Conservation (phyloP, 2,113 vertebrate species). For the Heloderma charlesbogerti region DNA sequence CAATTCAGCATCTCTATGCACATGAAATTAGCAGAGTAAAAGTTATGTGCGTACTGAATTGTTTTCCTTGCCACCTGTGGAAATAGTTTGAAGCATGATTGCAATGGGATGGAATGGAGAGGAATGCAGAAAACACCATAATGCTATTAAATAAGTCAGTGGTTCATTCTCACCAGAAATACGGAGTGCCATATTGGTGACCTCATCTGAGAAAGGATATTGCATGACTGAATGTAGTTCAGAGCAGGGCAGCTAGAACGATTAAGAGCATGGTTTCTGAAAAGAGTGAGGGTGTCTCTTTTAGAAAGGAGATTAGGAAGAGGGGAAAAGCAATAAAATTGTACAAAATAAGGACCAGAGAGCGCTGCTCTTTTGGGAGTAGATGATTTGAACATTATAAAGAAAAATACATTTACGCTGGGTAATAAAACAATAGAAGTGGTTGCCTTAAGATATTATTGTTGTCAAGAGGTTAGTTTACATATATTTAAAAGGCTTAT, state of each 20-base stretch:
- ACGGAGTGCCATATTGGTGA: constrained; percentile 1
- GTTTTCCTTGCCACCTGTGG: background rate
- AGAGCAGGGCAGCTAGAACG: constrained; percentile 5
- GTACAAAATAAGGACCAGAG: background rate
- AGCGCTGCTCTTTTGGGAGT: background rate
- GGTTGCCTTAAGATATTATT: background rate
- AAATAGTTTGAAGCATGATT: background rate
- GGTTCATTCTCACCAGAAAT: constrained; percentile 25
- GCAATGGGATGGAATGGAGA: background rate
- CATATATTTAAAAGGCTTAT: background rate
- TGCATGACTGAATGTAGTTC: constrained; percentile 29
- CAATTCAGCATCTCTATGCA: background rate
- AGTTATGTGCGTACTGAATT: background rate
- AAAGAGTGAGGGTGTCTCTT: constrained; percentile 4
- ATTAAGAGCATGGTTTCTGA: background rate
- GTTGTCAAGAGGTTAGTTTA: background rate
- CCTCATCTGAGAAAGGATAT: constrained; percentile 31
- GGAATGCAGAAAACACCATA: constrained; percentile 7
- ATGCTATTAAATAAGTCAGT: constrained; percentile 15
- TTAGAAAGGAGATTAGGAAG: background rate
- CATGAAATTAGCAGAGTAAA: background rate
- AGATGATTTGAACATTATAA: background rate
- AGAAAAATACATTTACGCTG: background rate
- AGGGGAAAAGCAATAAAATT: background rate
- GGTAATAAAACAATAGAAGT: background rate